phyloP scores from a whole-genome alignment of 2,113 vertebrate species.

The Serilophus lunatus region DNA sequence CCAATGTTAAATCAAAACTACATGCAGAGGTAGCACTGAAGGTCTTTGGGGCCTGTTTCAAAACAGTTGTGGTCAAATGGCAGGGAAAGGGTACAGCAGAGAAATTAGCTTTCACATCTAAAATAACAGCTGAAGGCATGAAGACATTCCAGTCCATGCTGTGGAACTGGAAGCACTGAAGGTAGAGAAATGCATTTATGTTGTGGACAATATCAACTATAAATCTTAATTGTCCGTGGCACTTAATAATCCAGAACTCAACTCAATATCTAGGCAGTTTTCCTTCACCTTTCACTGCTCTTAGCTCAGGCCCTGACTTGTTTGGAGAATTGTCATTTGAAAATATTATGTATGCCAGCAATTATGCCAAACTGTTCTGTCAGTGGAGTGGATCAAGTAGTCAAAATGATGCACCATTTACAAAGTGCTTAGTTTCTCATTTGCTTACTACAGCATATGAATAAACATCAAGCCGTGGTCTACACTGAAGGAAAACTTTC shows the following conservation, averaged over 20 bases:
- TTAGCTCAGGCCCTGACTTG: conserved; percentile 41
- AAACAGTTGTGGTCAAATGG: neutral
- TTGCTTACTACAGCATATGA: conserved; percentile 30
- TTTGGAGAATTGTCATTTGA: conserved; percentile 37
- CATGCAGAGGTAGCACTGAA: neutral
- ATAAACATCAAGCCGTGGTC: conserved; percentile 47
- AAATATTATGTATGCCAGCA: conserved; percentile 36
- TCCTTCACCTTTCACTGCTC: neutral
- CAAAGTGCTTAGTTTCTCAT: conserved; percentile 43
- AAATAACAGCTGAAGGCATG: neutral
- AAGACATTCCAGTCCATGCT: neutral
- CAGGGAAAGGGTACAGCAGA: neutral
- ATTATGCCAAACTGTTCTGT: conserved; percentile 26
- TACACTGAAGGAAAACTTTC: conserved; percentile 40
- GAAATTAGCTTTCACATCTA: neutral
- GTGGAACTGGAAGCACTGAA: neutral
- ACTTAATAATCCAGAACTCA: neutral
- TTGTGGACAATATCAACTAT: neutral
- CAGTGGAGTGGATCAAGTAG: conserved; percentile 20
- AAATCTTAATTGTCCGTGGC: neutral
- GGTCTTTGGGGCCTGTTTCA: neutral
- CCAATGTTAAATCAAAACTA: neutral
- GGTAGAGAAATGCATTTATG: neutral
- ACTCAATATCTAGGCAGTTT: neutral
- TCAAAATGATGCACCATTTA: conserved; percentile 45